These are phyloP conservation scores for Chrysogorgia sp. DNA, from an alignment of 92 coral and sea anemone species.

Conservation along the genomic window DNA sequence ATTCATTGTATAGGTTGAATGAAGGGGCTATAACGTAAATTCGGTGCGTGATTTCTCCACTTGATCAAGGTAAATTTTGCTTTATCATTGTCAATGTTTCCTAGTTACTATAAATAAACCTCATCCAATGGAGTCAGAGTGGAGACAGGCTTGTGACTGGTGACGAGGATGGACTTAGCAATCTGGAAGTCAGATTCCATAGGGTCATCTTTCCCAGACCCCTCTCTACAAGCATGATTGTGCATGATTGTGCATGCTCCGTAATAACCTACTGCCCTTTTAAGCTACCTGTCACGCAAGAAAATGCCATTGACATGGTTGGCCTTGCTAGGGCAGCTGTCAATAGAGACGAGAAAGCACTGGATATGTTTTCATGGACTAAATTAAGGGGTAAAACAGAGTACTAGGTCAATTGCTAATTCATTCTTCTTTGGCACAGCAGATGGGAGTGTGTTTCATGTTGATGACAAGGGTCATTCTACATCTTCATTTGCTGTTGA, in stretches of 20 bases:
- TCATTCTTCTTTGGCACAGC: slow-evolving; percentile 86
- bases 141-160: no score
- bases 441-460: slow-evolving; percentile 80
- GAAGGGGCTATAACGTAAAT: no score
- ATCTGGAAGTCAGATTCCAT: slow-evolving; percentile 91
- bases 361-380: slow-evolving; percentile 62
- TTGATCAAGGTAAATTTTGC: no score
- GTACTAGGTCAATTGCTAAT: slow-evolving; percentile 60
- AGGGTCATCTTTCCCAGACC: slow-evolving; percentile 84
- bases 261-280: slow-evolving; percentile 75
- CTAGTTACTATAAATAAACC: no score
- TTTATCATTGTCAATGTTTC: no score
- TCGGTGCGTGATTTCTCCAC: no score
- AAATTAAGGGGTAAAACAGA: slow-evolving; percentile 29
- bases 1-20: no score
- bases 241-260: no score
- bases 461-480: slow-evolving; percentile 90
- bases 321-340: slow-evolving; percentile 75
- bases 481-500: slow-evolving; percentile 78
- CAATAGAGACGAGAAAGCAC: slow-evolving; percentile 74
- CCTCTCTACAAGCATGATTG: slow-evolving; percentile 87
- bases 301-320: slow-evolving; percentile 54
- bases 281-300: slow-evolving; percentile 66
- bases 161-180: slow-evolving; percentile 81
- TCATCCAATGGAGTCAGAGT: no score